Percentiles rank a stretch among this genome's conserved stretches.
Conservation (phyloP, 2,888 invertebrate species). For the Tillus elongatus region DNA sequence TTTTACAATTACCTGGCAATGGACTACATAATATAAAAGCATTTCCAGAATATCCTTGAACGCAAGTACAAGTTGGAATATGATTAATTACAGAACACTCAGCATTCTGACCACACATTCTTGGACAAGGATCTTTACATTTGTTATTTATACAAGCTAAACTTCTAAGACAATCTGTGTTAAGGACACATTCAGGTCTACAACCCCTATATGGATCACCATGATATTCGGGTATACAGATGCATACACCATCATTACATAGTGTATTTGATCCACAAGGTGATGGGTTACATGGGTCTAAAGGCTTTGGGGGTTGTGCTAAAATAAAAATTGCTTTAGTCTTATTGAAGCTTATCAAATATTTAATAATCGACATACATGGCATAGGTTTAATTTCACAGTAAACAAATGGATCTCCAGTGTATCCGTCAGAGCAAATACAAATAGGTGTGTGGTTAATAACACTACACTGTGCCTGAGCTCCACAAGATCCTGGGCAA, state of each 20-base stretch:
- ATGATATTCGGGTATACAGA: conserved; percentile 61
- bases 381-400: conserved; percentile 45
- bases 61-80: conserved; percentile 67
- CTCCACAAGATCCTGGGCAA: conserved; percentile 56
- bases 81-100: conserved; percentile 69
- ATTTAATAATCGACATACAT: conserved; percentile 28
- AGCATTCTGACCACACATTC: conserved; percentile 68
- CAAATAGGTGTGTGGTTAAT: conserved; percentile 63
- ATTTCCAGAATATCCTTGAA: conserved; percentile 63
- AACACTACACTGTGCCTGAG: conserved; percentile 53
- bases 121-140: conserved; percentile 70
- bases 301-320: neutral
- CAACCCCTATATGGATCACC: conserved; percentile 73
- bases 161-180: conserved; percentile 60
- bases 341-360: too few species aligned
- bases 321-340: too few species aligned
- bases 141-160: conserved; percentile 64
- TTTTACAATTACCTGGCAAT: conserved; percentile 48
- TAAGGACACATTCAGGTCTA: conserved; percentile 72
- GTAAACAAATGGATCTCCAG: conserved; percentile 54
- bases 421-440: conserved; percentile 51
- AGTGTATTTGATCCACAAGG: conserved; percentile 68
- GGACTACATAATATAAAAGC: conserved; percentile 53
- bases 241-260: conserved; percentile 60
- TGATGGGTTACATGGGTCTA: conserved; percentile 45